Percentiles rank a stretch among this genome's conserved stretches.
These are phyloP conservation scores for Andrena fulva DNA, from an alignment of 2,888 invertebrate genomes.

Conservation along the genomic window DNA sequence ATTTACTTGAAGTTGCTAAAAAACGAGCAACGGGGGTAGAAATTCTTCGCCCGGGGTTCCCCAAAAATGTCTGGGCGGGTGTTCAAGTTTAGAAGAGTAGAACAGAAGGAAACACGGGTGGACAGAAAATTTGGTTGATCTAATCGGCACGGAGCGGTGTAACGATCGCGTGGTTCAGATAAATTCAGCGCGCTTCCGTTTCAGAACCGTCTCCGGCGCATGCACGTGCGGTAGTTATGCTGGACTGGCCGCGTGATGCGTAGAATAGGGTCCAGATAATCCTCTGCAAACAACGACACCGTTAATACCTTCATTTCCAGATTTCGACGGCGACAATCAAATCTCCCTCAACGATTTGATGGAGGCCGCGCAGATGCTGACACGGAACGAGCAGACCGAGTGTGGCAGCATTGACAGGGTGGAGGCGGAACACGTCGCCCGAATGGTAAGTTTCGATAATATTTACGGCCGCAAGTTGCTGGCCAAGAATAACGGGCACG, in stretches of 20 bases:
- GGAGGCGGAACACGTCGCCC: conserved; percentile 86
- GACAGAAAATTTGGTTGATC: neutral
- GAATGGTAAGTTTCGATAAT: conserved; percentile 85
- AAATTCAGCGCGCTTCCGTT: conserved; percentile 36
- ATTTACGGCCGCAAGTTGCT: conserved; percentile 12
- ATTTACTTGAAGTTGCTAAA: too few relatives aligned
- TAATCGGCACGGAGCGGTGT: neutral
- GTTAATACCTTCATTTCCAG: conserved; percentile 82
- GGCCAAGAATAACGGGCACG: neutral
- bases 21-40: too few relatives aligned
- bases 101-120: too few relatives aligned
- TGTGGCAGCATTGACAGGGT: conserved; percentile 82
- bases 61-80: too few relatives aligned
- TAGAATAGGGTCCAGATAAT: conserved; percentile 8
- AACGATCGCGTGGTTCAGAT: conserved; percentile 44
- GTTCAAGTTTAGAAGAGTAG: too few relatives aligned
- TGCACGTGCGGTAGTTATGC: neutral
- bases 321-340: conserved; percentile 88
- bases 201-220: conserved; percentile 1
- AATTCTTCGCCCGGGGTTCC: too few relatives aligned
- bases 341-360: conserved; percentile 87
- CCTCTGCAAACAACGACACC: conserved; percentile 21
- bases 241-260: neutral
- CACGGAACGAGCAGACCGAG: conserved; percentile 80
- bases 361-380: conserved; percentile 86